Conservation (phyloP, 2,888 invertebrate genomes). For the Eulithis testata region DNA sequence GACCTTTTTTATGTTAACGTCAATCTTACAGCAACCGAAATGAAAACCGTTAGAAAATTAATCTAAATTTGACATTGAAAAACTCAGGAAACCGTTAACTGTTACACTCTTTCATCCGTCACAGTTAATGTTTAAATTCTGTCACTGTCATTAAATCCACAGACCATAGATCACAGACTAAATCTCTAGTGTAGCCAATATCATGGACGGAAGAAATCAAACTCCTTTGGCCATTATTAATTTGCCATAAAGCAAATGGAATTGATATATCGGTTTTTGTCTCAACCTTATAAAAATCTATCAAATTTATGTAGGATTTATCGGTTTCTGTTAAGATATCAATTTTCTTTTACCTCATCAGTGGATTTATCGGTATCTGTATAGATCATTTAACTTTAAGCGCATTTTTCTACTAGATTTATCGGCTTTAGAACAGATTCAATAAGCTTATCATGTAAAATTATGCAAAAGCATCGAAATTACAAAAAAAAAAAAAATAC, state of each 20-base stretch:
- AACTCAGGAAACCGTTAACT: conserved; percentile 4
- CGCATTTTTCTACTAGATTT: conserved; percentile 7
- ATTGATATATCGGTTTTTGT: conserved; percentile 7
- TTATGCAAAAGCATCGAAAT: conserved; percentile 2
- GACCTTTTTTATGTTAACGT: conserved; percentile 4
- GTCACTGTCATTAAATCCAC: conserved; percentile 7
- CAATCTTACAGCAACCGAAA: conserved; percentile 6
- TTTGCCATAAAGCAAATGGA: conserved; percentile 13
- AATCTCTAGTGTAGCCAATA: conserved; percentile 11
- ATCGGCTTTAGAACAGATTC: conserved; percentile 2
- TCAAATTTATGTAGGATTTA: conserved; percentile 5
- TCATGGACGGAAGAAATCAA: conserved; percentile 10
- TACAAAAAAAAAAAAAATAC: conserved; percentile 8
- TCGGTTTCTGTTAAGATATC: conserved; percentile 6
- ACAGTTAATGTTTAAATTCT: conserved; percentile 6
- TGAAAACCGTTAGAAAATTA: conserved; percentile 6
- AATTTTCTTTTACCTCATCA: conserved; percentile 6
- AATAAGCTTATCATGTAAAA: conserved; percentile 7
- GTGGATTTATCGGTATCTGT: conserved; percentile 5
- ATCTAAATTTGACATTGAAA: conserved; percentile 3
- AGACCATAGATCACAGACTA: conserved; percentile 10
- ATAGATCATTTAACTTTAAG: conserved; percentile 6
- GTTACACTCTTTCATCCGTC: conserved; percentile 10
- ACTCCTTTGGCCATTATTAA: conserved; percentile 11
- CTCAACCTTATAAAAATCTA: conserved; percentile 6